phyloP scores from a whole-genome alignment of 2,797 vertebrate species.

The Lerista edwardsae region DNA sequence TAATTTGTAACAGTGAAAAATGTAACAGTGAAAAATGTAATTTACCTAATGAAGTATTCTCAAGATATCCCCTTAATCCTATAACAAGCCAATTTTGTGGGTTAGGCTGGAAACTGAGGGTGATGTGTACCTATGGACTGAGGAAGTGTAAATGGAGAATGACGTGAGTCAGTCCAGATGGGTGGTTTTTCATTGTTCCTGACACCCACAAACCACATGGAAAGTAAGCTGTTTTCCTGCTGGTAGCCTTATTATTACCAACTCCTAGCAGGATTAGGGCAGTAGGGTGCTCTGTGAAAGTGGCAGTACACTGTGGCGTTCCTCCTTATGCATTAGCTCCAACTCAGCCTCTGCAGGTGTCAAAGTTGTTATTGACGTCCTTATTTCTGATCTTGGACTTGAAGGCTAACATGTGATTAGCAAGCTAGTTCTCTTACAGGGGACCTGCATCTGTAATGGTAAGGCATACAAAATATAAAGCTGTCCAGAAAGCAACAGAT shows the following conservation, averaged over 20 bases:
- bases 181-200: not conserved
- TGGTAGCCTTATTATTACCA: not conserved
- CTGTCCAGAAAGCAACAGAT: not conserved
- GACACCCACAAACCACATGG: not conserved
- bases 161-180: not conserved
- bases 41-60: not conserved
- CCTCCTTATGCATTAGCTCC: not conserved
- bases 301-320: not conserved
- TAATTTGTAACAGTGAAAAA: not conserved
- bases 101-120: not conserved
- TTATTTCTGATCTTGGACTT: constrained; percentile 4
- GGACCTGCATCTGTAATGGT: not conserved
- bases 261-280: not conserved
- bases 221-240: not conserved
- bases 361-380: not conserved
- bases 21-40: not conserved
- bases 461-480: not conserved
- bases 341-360: not conserved
- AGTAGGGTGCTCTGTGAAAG: not conserved
- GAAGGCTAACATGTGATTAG: not conserved
- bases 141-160: not conserved
- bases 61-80: not conserved
- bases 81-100: not conserved
- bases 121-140: not conserved
- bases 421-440: not conserved